phyloP scores from a whole-genome alignment of 2,888 invertebrate species.

The Caenorhabditis drosophilae region DNA sequence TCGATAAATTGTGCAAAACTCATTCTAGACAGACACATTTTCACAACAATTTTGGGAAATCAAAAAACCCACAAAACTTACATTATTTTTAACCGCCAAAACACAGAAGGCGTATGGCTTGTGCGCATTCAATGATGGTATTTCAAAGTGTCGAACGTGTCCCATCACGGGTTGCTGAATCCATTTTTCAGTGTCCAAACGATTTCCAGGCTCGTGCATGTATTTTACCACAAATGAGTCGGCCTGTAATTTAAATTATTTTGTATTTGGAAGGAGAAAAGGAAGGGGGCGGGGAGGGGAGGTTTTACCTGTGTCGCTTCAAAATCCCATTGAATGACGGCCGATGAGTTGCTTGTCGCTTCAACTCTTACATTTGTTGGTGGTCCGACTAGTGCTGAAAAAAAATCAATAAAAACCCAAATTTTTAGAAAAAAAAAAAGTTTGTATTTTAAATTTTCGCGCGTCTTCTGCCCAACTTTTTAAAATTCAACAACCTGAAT shows the following conservation, averaged over 20 bases:
- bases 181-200: constrained; percentile 55
- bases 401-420: neutral
- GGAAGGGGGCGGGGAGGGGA: no score
- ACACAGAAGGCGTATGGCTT: constrained; percentile 69
- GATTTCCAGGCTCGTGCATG: constrained; percentile 63
- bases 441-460: constrained; percentile 1
- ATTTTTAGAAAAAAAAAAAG: neutral
- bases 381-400: constrained; percentile 67
- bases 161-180: constrained; percentile 56
- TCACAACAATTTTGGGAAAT: neutral
- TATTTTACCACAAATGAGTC: constrained; percentile 68
- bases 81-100: constrained; percentile 64
- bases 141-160: constrained; percentile 56
- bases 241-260: no score
- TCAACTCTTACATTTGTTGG: constrained; percentile 65
- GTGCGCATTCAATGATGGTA: constrained; percentile 53
- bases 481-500: constrained; percentile 13
- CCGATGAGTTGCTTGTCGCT: constrained; percentile 64
- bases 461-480: neutral
- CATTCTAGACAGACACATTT: no score
- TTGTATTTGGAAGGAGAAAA: no score
- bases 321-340: constrained; percentile 68
- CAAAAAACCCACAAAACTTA: constrained; percentile 38
- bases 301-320: constrained; percentile 55
- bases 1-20: neutral